phyloP scores from a whole-genome alignment of 2,113 vertebrate genomes.

The Mesoclemmys tuberculata region DNA sequence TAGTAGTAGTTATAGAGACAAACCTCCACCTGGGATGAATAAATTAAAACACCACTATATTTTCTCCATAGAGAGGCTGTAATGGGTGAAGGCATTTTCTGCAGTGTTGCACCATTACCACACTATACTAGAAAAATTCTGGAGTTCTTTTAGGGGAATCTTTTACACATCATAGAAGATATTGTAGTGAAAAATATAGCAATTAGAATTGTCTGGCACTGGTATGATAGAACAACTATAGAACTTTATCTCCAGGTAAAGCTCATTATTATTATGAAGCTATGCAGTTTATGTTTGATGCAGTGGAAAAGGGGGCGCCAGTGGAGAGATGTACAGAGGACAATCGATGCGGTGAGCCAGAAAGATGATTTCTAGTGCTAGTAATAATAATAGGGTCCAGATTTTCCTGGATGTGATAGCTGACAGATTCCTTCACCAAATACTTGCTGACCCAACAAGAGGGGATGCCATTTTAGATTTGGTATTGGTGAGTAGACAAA shows the following conservation, averaged over 20 bases:
- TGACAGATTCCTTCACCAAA: no score
- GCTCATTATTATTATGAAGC: not conserved
- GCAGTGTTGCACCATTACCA: not conserved
- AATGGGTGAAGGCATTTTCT: not conserved
- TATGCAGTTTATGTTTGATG: not conserved
- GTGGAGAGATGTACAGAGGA: not conserved
- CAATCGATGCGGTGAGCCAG: not conserved
- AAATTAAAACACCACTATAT: not conserved
- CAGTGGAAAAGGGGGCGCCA: not conserved
- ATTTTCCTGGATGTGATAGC: no score
- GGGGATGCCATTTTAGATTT: no score
- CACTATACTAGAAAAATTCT: not conserved
- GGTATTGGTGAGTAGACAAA: no score
- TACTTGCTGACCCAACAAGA: no score
- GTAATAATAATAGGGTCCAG: no score
- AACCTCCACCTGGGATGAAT: not conserved
- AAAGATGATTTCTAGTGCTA: not conserved
- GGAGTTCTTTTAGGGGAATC: not conserved
- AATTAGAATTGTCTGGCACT: not conserved
- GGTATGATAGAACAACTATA: not conserved
- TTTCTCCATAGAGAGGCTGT: not conserved
- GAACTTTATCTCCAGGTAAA: not conserved
- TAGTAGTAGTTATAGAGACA: not conserved
- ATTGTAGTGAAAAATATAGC: not conserved
- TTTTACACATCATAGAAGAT: not conserved